Evolutionary conservation across 2,888 invertebrate genomes (phyloP), one percentile per base, ranked within the genome.

Genomic region (Ophion slaviceki): DNA sequence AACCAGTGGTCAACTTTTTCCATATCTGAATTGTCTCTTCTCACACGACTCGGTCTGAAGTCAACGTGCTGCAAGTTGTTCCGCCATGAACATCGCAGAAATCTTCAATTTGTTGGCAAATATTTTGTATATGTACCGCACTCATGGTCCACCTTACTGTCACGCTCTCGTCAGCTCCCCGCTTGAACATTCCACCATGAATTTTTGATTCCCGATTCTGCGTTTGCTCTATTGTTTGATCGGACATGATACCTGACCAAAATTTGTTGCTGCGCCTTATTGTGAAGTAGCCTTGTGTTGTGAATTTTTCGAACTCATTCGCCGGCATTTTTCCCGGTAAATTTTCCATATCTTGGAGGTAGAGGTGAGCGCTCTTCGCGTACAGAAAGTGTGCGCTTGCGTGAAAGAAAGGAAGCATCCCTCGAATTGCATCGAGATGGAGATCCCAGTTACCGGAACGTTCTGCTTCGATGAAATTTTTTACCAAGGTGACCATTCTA

Each of bases 261-360:
- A 62, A 76, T 62, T 76, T 76, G 8, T 76, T 40, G n/a, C 32
- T 62, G 14, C 76, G 76, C 17, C 76, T 59, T 20, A 76, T 76
- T 14, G 76, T 76, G 11, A 61, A 78, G 10, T 61, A 68, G 14
- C 68, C 57, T 2, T 28, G 62, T 17, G 8, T 64, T 28, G 64
- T 47, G 64, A 64, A 75, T 62, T 62, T 74, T 5, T 24, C 78
- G 32, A 7, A 61, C 8, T 78, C 24, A 62, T 40, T 47, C 7
- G 67, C 20, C 20, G 86, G 40, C 89, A 89, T 91, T 85, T 80
- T 86, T 70, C 78, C 66, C 79, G 85, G 53, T 68, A 93, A 88
- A 59, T 86, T 45, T 17, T 76, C 64, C 93, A 93, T 93, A 87
- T 93, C 92, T 90, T 94, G 94, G n/a, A 94, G 80, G 89, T 93